Base-by-base conservation (phyloP, 1,140 invertebrate genomes). In the Aphelenchoides besseyi region DNA sequence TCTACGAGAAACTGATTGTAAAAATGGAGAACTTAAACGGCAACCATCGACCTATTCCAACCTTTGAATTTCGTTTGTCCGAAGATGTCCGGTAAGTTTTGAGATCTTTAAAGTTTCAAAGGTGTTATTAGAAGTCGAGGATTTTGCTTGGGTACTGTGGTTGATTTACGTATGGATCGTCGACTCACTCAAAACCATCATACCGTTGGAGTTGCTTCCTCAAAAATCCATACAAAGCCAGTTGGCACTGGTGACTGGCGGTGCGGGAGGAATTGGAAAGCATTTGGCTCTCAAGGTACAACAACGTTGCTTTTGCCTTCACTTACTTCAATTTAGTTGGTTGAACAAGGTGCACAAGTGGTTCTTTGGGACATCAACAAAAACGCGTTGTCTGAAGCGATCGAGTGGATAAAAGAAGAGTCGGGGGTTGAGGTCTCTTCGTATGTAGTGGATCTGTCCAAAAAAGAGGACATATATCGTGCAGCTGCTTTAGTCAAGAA, bases 291-390 rank as follows among this genome's bases (percentile, higher is more conserved):
- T 48, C 23, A 23, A 48, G 41, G 41, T 48, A 16, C 41, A 23
- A n/a, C n/a, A n/a, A n/a, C n/a, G n/a, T n/a, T 48, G 12, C 41
- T 48, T 48, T 23, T 23, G 12, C 23, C 41, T 48, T 48, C 41
- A 16, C 41, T 48, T 48, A 48, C 41, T 48, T 48, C 12, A 12
- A 16, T 48, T 48, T 23, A 59, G 18, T 59, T 59, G 5, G 55
- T 9, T 23, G 30, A 5, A 8, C 55, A 8, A 5, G 55, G 55
- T 26, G 55, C 55, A 32, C 8, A 59, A 8, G 5, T 59, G 9
- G 18, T 59, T 32, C 18, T 59, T 8, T 59, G 55, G 55, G 55
- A 59, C 55, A 59, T 59, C 18, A 23, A 18, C 9, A 18, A 59
- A 18, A 18, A 18, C 23, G 18, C 5, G 5, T 32, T 59, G 55